Conservation (phyloP, 2,797 vertebrate genomes). For the Lacerta agilis region DNA sequence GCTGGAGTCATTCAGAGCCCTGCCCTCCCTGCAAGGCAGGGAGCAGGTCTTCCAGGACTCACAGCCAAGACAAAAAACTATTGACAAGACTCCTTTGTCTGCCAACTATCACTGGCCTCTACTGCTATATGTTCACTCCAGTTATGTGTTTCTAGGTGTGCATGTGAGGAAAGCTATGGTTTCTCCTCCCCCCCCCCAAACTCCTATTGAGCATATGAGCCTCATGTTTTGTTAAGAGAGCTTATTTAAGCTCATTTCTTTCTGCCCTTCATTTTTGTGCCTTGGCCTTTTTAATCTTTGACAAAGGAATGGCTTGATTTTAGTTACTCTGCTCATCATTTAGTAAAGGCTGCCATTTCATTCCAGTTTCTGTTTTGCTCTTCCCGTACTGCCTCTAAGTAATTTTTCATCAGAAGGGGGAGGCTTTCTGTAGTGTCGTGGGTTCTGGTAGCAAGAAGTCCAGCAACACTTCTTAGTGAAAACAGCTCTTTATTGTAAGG, state of each 20-base stretch:
- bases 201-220: neutral
- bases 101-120: neutral
- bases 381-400: neutral
- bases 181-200: neutral
- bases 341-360: neutral
- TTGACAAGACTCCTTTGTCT: neutral
- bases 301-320: neutral
- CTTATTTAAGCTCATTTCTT: neutral
- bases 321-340: neutral
- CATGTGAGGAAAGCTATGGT: too few relatives aligned
- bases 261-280: neutral
- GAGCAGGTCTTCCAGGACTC: too few relatives aligned
- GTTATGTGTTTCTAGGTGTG: neutral
- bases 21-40: too few relatives aligned
- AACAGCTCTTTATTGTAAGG: too few relatives aligned
- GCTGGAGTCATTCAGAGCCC: too few relatives aligned
- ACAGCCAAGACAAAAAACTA: too few relatives aligned
- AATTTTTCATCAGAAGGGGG: neutral
- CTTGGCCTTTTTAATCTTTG: neutral
- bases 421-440: too few relatives aligned
- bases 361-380: neutral
- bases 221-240: neutral
- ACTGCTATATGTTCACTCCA: neutral
- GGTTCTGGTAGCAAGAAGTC: too few relatives aligned
- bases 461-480: too few relatives aligned